These are phyloP conservation scores for Scylla paramamosain DNA, from an alignment of 1,140 invertebrate genomes.

Conservation along the genomic window DNA sequence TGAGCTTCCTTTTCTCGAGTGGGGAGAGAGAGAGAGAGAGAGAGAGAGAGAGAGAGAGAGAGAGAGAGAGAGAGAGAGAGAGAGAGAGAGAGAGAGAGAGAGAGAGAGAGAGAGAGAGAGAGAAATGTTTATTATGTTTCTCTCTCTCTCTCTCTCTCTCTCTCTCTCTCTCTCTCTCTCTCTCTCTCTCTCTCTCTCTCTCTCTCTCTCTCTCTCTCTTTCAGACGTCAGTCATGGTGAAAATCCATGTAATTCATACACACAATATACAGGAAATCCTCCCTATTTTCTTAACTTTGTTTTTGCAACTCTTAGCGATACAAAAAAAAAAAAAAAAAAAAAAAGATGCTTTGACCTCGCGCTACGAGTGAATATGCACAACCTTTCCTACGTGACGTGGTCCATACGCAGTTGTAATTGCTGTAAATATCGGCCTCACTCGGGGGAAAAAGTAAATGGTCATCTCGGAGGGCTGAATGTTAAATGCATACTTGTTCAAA, in stretches of 20 bases:
- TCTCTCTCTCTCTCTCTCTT: constrained; percentile 27
- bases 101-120: too few relatives aligned
- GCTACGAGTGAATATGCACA: constrained; percentile 24
- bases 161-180: neutral
- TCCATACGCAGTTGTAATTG: constrained; percentile 46
- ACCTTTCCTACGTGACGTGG: neutral
- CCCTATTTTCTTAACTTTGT: neutral
- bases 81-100: constrained; percentile 31
- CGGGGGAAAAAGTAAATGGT: constrained; percentile 45
- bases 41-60: neutral
- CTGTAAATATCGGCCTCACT: constrained; percentile 42
- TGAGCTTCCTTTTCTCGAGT: neutral
- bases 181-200: constrained; percentile 18
- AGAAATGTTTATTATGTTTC: neutral
- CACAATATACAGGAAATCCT: constrained; percentile 9
- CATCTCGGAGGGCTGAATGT: constrained; percentile 58
- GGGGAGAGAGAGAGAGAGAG: neutral
- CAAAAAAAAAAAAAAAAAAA: neutral
- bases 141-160: neutral
- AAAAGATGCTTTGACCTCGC: neutral
- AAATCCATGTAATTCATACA: neutral
- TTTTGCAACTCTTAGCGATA: neutral
- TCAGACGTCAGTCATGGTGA: neutral
- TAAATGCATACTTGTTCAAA: constrained; percentile 48
- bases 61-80: constrained; percentile 13